Evolutionary conservation across 2,113 vertebrate species (phyloP).

Genomic region (Ciconia stormi): DNA sequence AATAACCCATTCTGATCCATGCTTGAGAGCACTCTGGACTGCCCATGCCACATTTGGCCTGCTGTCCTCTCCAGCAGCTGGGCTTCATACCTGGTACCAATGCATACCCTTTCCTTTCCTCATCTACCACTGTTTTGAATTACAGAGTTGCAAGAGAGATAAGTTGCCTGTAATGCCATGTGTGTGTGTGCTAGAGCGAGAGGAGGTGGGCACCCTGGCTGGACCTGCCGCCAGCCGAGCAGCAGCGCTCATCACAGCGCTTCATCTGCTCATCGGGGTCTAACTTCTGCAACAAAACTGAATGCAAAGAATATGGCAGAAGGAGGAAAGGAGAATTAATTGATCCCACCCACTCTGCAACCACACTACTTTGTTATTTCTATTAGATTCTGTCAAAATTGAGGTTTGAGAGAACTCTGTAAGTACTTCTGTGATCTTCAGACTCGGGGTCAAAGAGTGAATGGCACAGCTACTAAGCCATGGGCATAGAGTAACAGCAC

Average conservation of each 20-base stretch:
- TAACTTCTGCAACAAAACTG: neutral
- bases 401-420: neutral
- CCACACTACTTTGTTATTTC: neutral
- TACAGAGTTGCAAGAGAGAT: neutral
- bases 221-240: neutral
- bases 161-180: neutral
- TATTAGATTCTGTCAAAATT: neutral
- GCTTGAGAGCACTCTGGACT: neutral
- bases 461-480: neutral
- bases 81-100: neutral
- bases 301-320: neutral
- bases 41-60: neutral
- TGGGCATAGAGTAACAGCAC: neutral
- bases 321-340: neutral
- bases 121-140: neutral
- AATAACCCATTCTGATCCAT: neutral
- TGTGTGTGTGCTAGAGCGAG: neutral
- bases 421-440: neutral
- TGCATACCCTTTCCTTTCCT: neutral
- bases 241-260: rapidly evolving
- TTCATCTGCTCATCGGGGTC: neutral
- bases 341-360: neutral
- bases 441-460: neutral
- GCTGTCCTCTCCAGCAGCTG: neutral
- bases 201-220: neutral